Conservation (phyloP, 1,140 invertebrate genomes). For the Plutomurus gul region DNA sequence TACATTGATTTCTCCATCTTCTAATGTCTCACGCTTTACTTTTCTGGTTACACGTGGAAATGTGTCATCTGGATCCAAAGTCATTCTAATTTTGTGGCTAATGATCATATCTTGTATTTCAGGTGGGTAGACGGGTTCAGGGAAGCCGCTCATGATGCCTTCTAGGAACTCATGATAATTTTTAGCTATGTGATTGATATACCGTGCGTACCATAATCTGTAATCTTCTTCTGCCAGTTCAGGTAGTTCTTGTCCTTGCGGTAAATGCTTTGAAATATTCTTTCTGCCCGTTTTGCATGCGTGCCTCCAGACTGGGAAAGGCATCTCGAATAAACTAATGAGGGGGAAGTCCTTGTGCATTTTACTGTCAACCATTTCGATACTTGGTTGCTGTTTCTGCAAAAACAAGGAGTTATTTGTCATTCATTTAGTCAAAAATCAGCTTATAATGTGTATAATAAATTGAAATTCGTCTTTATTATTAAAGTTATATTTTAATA, state of each 20-base stretch:
- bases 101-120: conserved; percentile 13
- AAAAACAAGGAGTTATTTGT: too few species aligned
- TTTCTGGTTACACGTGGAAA: background rate
- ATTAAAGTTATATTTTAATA: too few species aligned
- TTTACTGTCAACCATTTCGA: too few species aligned
- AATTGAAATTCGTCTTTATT: too few species aligned
- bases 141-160: conserved; percentile 8
- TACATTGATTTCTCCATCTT: background rate
- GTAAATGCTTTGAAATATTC: background rate
- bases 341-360: background rate
- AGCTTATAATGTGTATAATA: too few species aligned
- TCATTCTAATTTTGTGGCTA: background rate
- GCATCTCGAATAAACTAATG: conserved; percentile 3
- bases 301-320: background rate
- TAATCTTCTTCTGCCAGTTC: conserved; percentile 22
- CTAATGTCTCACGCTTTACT: background rate
- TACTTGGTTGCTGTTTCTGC: too few species aligned
- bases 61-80: background rate
- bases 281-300: background rate
- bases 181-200: background rate
- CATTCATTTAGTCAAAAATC: too few species aligned
- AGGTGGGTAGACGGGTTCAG: background rate
- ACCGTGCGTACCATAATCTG: conserved; percentile 11
- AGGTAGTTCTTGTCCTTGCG: background rate
- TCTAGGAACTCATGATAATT: background rate